Evolutionary conservation across 2,113 vertebrate species (phyloP).

Genomic region (Chaetodon trifascialis): DNA sequence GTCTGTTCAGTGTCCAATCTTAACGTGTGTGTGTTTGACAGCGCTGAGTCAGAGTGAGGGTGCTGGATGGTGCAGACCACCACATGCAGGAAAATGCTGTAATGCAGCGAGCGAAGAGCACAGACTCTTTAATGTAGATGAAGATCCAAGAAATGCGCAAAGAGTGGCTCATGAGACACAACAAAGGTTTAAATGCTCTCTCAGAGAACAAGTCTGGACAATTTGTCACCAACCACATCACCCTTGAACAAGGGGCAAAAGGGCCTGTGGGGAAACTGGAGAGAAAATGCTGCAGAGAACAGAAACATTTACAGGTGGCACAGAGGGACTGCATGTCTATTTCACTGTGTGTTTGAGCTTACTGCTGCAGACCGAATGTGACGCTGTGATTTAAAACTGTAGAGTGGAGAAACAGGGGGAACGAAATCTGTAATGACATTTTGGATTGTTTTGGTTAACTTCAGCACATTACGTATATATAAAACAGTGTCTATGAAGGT

Average conservation of each 20-base stretch:
- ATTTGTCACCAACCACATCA: neutral
- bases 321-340: no score
- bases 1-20: neutral
- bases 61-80: constrained; percentile 36
- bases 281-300: neutral
- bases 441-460: no score
- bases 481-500: no score
- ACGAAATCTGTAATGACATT: no score
- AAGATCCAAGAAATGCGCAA: neutral
- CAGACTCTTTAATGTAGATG: neutral
- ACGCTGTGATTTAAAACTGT: no score
- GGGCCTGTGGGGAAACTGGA: constrained; percentile 23
- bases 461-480: no score
- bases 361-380: no score
- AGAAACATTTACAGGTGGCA: no score
- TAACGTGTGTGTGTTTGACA: constrained; percentile 52
- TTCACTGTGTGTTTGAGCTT: no score
- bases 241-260: constrained; percentile 8
- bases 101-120: constrained; percentile 3
- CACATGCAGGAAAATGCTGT: constrained; percentile 49
- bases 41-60: constrained; percentile 44
- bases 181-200: neutral
- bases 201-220: neutral
- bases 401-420: no score
- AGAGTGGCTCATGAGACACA: neutral